Conservation (phyloP, 2,888 invertebrate genomes). For the Romanomermis culicivorax region DNA sequence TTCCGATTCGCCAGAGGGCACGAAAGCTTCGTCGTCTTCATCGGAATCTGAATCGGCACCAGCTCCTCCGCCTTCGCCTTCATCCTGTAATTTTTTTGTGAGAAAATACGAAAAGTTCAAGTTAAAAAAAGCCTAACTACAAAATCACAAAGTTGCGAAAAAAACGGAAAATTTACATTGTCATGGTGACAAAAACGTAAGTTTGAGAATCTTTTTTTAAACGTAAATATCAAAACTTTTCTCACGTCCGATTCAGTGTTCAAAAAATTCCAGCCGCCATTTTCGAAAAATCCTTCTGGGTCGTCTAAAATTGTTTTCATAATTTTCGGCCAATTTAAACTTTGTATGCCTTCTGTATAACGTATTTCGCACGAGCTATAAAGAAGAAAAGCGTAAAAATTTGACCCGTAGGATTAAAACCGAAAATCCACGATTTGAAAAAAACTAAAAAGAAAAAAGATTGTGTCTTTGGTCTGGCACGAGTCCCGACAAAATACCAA, state of each 20-base stretch:
- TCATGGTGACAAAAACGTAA: too few species aligned
- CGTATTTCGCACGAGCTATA: constrained; percentile 66
- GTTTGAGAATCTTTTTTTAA: too few species aligned
- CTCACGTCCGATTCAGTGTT: constrained; percentile 58
- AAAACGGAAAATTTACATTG: too few species aligned
- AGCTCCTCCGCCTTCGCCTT: constrained; percentile 12
- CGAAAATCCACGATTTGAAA: too few species aligned
- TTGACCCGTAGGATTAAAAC: too few species aligned
- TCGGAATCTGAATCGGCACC: constrained; percentile 16
- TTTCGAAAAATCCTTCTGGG: constrained; percentile 92
- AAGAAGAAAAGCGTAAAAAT: constrained; percentile 4
- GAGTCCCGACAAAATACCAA: too few species aligned
- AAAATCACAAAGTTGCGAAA: too few species aligned
- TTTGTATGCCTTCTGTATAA: constrained; percentile 93
- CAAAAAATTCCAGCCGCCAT: constrained; percentile 94
- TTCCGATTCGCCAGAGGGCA: constrained; percentile 13
- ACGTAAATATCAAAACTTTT: too few species aligned
- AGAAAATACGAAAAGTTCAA: constrained; percentile 4
- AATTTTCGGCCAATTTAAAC: constrained; percentile 95
- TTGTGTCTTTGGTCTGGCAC: too few species aligned
- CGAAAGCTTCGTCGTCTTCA: constrained; percentile 18
- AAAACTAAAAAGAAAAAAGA: too few species aligned
- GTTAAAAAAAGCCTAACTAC: too few species aligned
- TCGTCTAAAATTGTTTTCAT: constrained; percentile 99
- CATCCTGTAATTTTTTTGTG: constrained; percentile 5